Evolutionary conservation across 2,888 invertebrate species (phyloP).

Genomic region (Nomada flava): DNA sequence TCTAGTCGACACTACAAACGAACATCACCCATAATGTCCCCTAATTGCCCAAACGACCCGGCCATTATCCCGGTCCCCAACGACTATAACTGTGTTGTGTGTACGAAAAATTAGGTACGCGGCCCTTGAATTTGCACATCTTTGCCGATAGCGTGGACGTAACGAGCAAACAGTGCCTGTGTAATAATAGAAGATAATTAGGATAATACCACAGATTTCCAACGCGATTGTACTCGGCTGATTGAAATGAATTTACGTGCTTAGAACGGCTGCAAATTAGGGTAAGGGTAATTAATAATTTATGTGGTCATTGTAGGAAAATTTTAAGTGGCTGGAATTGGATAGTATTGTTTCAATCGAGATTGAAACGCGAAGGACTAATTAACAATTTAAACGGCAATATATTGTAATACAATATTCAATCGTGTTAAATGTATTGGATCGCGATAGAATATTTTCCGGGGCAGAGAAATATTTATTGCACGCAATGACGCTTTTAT

Average conservation of each 20-base stretch:
- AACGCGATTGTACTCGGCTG: not conserved
- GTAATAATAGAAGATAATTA: constrained; percentile 8
- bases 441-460: not conserved
- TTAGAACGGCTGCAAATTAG: no score
- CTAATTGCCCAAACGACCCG: constrained; percentile 43
- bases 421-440: not conserved
- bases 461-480: not conserved
- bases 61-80: constrained; percentile 42
- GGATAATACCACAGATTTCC: not conserved
- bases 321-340: not conserved
- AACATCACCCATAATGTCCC: constrained; percentile 19
- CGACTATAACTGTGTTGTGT: constrained; percentile 23
- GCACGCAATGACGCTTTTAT: not conserved
- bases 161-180: not conserved
- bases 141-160: not conserved
- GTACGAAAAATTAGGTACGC: constrained; percentile 24
- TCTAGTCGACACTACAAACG: constrained; percentile 27
- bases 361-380: not conserved
- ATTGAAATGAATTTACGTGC: not conserved
- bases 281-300: no score
- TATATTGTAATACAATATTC: not conserved
- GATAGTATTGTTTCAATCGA: not conserved
- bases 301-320: not conserved
- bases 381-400: no score
- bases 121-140: not conserved